Conservation (phyloP, 2,888 invertebrate genomes). For the Acronicta leporina region DNA sequence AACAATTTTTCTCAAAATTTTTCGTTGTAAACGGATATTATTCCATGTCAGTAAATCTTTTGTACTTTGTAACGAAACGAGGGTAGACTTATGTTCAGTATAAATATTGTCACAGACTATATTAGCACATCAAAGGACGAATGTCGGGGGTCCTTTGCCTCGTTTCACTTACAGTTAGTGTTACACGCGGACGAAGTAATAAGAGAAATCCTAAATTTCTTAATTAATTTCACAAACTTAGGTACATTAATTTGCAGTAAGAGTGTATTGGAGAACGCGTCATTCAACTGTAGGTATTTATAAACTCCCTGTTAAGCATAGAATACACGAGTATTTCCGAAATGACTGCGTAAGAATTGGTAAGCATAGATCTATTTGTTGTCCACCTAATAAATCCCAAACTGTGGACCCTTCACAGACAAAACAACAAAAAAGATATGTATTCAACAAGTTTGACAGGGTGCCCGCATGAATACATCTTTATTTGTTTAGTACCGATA, state of each 20-base stretch:
- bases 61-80: slow-evolving; percentile 16
- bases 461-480: neutral
- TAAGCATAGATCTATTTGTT: too few species aligned
- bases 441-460: neutral
- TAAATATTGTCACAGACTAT: slow-evolving; percentile 22
- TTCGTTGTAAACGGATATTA: slow-evolving; percentile 1
- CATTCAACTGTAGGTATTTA: too few species aligned
- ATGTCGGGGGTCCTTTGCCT: neutral
- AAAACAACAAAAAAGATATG: neutral
- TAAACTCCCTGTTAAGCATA: too few species aligned
- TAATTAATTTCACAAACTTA: too few species aligned
- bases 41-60: slow-evolving; percentile 15
- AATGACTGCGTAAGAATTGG: too few species aligned
- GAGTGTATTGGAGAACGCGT: too few species aligned
- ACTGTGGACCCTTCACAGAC: neutral
- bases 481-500: slow-evolving; percentile 1
- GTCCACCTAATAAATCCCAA: too few species aligned
- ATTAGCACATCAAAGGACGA: slow-evolving; percentile 37
- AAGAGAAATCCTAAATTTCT: too few species aligned
- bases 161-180: slow-evolving; percentile 1
- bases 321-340: too few species aligned
- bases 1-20: neutral
- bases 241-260: too few species aligned
- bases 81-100: slow-evolving; percentile 6
- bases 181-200: too few species aligned